Evolutionary conservation across 2,113 vertebrate genomes (phyloP).

Genomic region (Hylia prasina): DNA sequence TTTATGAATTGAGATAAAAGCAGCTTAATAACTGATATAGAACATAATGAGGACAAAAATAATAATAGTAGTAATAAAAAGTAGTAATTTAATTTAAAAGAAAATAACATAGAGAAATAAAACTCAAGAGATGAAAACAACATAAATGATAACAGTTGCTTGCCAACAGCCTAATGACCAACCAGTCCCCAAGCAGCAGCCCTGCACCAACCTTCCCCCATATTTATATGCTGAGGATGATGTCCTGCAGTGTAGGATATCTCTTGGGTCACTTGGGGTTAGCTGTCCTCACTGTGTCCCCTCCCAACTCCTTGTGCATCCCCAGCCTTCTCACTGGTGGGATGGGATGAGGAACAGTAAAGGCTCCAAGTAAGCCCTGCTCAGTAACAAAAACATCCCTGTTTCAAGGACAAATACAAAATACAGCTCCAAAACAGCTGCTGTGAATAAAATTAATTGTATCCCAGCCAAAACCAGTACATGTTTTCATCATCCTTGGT

Average conservation of each 20-base stretch:
- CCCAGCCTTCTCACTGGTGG: accelerated
- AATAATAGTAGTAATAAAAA: not conserved
- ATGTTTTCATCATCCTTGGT: not conserved
- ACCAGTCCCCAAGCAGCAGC: accelerated
- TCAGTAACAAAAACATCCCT: not conserved
- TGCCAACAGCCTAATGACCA: accelerated
- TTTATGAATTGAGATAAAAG: not conserved
- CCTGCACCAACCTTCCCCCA: accelerated
- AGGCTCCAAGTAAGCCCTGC: not conserved
- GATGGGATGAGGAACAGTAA: not conserved
- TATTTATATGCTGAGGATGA: not conserved
- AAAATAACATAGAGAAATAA: not conserved
- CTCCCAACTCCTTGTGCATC: accelerated
- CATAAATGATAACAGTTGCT: not conserved
- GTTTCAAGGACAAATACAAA: not conserved
- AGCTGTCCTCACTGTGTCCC: accelerated
- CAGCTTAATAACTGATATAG: not conserved
- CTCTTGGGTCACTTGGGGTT: not conserved
- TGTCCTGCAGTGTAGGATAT: accelerated
- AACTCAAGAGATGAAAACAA: accelerated
- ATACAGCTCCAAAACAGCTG: accelerated
- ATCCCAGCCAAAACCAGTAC: not conserved
- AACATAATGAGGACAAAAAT: not conserved
- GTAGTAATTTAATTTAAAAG: not conserved
- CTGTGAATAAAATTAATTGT: not conserved